Evolutionary conservation across 2,888 invertebrate species (phyloP).

Genomic region (Dolichomitus sp.): DNA sequence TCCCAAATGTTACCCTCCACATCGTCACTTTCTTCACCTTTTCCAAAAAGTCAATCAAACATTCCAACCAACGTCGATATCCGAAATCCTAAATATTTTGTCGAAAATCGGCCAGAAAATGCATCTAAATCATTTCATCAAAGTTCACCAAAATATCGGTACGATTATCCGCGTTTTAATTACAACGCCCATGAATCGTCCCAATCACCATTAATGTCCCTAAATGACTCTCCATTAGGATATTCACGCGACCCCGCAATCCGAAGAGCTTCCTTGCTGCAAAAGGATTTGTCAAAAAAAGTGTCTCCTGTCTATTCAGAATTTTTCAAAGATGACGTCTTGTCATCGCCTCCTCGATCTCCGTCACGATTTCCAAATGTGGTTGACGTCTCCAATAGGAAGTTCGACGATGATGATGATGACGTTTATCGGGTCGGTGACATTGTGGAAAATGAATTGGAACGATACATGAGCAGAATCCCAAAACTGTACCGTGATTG

Average conservation of each 20-base stretch:
- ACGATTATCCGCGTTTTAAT: constrained; percentile 28
- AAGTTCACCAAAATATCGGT: not conserved
- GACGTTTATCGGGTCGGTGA: constrained; percentile 45
- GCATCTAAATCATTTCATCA: not conserved
- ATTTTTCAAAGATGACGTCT: not conserved
- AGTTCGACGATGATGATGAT: constrained; percentile 49
- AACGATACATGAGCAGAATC: constrained; percentile 79
- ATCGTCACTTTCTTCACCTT: constrained; percentile 17
- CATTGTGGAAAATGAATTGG: constrained; percentile 76
- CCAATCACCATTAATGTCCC: not conserved
- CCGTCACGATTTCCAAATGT: constrained; percentile 20
- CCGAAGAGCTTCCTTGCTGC: not conserved
- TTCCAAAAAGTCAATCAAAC: constrained; percentile 21
- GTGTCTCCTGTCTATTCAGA: not conserved
- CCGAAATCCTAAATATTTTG: not conserved
- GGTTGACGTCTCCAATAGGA: constrained; percentile 27
- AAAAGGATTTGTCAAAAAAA: not conserved
- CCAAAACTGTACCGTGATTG: constrained; percentile 75
- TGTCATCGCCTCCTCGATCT: not conserved
- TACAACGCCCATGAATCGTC: constrained; percentile 33
- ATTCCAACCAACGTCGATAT: not conserved
- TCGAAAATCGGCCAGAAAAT: constrained; percentile 15
- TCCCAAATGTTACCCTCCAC: constrained; percentile 11
- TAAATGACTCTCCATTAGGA: not conserved
- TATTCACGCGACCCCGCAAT: constrained; percentile 9